Base-by-base conservation (phyloP, 23 tunicate species). In the Ascidia mentula region DNA sequence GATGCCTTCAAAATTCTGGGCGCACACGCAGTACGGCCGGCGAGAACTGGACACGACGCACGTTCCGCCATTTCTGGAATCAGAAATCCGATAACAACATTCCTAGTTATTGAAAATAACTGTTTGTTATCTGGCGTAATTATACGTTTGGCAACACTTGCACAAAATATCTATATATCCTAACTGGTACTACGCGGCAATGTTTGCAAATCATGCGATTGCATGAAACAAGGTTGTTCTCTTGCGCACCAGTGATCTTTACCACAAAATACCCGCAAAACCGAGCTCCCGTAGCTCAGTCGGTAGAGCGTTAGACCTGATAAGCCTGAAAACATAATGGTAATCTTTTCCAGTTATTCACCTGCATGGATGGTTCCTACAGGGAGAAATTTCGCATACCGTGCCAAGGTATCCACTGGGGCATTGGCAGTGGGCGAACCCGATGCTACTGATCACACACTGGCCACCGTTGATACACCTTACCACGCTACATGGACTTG, bases 31-130 rank as follows among this genome's bases (percentile, higher is more conserved):
- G 13, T 53, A 53, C 24, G 65, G 65, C 1, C 24, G 4, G 28
- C 65, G 65, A 9, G 4, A 1, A 9, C 65, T 53, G 13, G 7
- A 5, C 22, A 53, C 65, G 18, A 77, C 69, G 45, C 80, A 77
- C 12, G 69, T 77, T 18, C 80, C 80, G 45, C 80, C 80, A 18
- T 77, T 77, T 30, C 80, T 77, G 20, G 0, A 36, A 74, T 18
- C 39, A 40, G 77, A 36, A 13, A 65, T 20, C 8, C 32, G 15
- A 15, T 42, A 9, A 42, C 15, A 12, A 42, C 15, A 42, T 42
- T n/a, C n/a, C n/a, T n/a, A n/a, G n/a, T n/a, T n/a, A n/a, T n/a
- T n/a, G n/a, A n/a, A n/a, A n/a, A n/a, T n/a, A n/a, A n/a, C n/a
- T n/a, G n/a, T n/a, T n/a, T n/a, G n/a, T n/a, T n/a, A n/a, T n/a